Percentiles rank a stretch among this genome's conserved stretches.
Conservation (phyloP, 2,797 vertebrate species). For the Sorex maritimensis region DNA sequence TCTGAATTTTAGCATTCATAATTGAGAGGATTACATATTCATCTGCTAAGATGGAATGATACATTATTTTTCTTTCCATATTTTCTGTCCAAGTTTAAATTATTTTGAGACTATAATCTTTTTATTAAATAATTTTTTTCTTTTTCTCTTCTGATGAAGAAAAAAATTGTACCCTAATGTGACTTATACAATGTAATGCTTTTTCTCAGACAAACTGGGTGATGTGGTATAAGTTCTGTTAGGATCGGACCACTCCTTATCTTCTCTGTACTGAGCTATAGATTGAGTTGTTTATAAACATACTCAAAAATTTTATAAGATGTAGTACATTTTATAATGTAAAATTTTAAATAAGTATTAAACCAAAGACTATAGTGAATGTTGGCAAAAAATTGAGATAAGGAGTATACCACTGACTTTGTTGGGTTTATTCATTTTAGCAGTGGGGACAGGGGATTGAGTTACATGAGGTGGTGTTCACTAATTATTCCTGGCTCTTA, state of each 20-base stretch:
- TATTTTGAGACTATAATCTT: neutral
- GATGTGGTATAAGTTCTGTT: neutral
- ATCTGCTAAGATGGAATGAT: neutral
- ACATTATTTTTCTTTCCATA: neutral
- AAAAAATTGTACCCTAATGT: neutral
- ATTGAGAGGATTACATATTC: slow-evolving; percentile 20
- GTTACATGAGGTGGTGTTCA: no score
- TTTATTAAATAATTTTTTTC: neutral
- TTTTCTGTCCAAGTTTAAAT: neutral
- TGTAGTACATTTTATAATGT: slow-evolving; percentile 35
- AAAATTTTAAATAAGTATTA: slow-evolving; percentile 52
- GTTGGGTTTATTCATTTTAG: neutral
- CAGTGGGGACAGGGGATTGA: no score
- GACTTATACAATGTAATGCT: slow-evolving; percentile 10
- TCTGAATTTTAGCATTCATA: slow-evolving; percentile 23
- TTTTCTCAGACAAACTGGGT: neutral
- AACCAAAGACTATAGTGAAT: neutral
- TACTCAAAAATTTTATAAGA: slow-evolving; percentile 56
- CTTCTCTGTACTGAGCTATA: neutral
- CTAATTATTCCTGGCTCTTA: no score
- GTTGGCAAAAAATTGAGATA: slow-evolving; percentile 1
- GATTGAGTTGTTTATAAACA: slow-evolving; percentile 17
- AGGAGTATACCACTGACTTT: neutral
- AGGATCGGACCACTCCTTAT: neutral
- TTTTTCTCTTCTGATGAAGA: slow-evolving; percentile 3